Conservation (phyloP, 2,797 vertebrate genomes). For the Cossypha dichroa region DNA sequence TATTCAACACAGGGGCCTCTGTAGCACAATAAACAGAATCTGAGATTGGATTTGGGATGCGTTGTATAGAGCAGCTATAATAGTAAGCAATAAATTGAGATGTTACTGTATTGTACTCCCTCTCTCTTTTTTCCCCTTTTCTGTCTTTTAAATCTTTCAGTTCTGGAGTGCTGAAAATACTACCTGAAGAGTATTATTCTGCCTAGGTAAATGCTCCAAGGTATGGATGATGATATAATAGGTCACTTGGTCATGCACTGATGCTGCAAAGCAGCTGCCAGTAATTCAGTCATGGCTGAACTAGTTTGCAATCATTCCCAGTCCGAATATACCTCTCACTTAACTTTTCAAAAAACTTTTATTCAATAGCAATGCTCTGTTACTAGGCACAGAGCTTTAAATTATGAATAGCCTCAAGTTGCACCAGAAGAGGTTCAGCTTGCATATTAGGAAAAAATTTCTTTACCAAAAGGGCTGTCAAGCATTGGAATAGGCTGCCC, state of each 20-base stretch:
- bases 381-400: background rate
- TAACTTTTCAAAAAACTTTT: background rate
- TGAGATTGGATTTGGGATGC: background rate
- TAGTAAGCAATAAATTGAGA: background rate
- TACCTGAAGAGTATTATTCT: background rate
- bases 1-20: slow-evolving; percentile 54
- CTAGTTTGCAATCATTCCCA: background rate
- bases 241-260: background rate
- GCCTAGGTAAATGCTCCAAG: background rate
- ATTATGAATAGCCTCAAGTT: background rate
- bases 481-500: background rate
- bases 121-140: background rate
- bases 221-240: background rate
- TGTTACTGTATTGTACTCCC: background rate
- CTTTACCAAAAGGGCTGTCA: background rate
- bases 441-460: background rate
- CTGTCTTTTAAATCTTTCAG: background rate
- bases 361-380: background rate
- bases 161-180: background rate
- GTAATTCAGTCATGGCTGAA: background rate
- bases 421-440: background rate
- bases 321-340: background rate
- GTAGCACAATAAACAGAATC: slow-evolving; percentile 35
- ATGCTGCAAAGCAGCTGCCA: background rate
- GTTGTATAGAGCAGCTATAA: background rate